These are phyloP conservation scores for Scaptomyza caliginosa DNA, from an alignment of 2,888 invertebrate species.

Conservation along the genomic window DNA sequence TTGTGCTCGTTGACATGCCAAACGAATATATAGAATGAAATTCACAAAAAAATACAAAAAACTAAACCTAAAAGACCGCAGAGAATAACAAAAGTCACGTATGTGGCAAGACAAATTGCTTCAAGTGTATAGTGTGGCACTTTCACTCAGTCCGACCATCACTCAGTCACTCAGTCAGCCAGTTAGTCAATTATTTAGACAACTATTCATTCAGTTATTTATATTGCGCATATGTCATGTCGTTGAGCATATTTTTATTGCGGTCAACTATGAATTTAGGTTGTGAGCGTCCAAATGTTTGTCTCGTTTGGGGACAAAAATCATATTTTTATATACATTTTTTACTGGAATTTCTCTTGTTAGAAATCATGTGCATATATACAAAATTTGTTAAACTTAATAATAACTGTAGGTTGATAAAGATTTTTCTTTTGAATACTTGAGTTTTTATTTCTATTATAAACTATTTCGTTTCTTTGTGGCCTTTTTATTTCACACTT, in stretches of 20 bases:
- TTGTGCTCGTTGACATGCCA: conserved; percentile 33
- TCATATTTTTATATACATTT: conserved; percentile 24
- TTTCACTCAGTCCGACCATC: conserved; percentile 40
- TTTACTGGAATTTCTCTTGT: too few relatives aligned
- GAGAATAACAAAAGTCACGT: conserved; percentile 67
- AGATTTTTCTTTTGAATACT: too few relatives aligned
- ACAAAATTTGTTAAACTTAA: too few relatives aligned
- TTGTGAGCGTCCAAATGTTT: conserved; percentile 40
- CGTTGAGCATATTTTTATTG: conserved; percentile 62
- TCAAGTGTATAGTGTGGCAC: conserved; percentile 60
- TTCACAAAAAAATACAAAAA: conserved; percentile 11
- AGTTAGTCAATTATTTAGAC: conserved; percentile 1
- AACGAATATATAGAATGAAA: conserved; percentile 11
- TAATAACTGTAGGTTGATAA: too few relatives aligned
- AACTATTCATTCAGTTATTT: conserved; percentile 65
- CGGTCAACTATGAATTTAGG: conserved; percentile 66
- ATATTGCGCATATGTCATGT: conserved; percentile 76
- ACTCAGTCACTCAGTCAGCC: conserved; percentile 17
- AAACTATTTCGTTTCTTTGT: conserved; percentile 7
- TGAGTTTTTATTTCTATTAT: too few relatives aligned
- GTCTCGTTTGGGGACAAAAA: conserved; percentile 10
- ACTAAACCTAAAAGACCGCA: conserved; percentile 22
- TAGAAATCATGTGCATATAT: too few relatives aligned
- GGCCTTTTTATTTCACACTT: not conserved
- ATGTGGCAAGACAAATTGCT: conserved; percentile 72